Percentiles rank a stretch among this genome's conserved stretches.
Conservation (phyloP, 2,888 invertebrate genomes). For the Hyles lineata region DNA sequence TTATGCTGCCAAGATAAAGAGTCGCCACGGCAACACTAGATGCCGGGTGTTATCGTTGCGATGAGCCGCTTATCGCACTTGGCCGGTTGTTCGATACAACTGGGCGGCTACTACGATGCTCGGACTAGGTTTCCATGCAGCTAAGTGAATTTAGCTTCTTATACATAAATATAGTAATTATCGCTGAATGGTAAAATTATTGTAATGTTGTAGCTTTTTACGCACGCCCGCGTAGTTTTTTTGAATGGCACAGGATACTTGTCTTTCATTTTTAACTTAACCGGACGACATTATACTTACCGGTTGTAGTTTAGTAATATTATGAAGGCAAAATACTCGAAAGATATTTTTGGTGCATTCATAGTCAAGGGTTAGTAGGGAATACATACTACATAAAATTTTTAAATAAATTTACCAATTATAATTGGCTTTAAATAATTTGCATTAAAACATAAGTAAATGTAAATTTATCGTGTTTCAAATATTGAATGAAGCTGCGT, state of each 20-base stretch:
- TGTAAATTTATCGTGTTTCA: background rate
- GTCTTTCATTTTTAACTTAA: too few species aligned
- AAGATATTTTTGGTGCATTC: too few species aligned
- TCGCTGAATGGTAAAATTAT: too few species aligned
- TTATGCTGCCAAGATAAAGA: slow-evolving; percentile 50
- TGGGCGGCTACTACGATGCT: slow-evolving; percentile 17
- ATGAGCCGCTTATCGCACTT: slow-evolving; percentile 52
- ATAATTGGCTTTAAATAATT: background rate
- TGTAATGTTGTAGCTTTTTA: too few species aligned
- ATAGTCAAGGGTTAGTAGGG: too few species aligned
- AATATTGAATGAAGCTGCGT: background rate
- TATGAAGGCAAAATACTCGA: too few species aligned
- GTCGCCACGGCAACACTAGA: slow-evolving; percentile 38
- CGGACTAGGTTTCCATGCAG: background rate
- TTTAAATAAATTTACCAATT: too few species aligned
- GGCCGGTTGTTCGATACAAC: slow-evolving; percentile 29
- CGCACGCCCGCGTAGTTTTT: too few species aligned
- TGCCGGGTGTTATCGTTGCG: slow-evolving; percentile 47
- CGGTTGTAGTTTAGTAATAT: too few species aligned
- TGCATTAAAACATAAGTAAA: background rate
- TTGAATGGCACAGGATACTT: too few species aligned
- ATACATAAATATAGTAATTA: background rate
- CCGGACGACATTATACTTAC: too few species aligned
- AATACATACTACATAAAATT: too few species aligned
- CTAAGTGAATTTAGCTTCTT: background rate